Conservation (phyloP, 2,888 invertebrate genomes). For the Acholoe squamosa region DNA sequence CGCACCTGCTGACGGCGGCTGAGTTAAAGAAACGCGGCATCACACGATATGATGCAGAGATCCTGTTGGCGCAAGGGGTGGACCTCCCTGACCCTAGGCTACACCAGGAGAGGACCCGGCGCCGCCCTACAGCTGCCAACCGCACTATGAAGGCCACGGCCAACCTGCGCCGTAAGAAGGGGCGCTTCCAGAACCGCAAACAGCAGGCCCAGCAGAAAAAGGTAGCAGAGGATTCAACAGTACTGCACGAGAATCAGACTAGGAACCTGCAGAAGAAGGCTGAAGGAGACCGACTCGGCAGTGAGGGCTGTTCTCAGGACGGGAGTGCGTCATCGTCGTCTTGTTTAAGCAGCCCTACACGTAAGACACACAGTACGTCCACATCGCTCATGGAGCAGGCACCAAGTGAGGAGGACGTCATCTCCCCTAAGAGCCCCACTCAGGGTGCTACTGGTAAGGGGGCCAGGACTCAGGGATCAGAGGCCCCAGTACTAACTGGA, state of each 20-base stretch:
- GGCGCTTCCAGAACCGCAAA: not conserved
- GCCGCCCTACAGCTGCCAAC: not conserved
- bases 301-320: not conserved
- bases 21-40: slow-evolving; percentile 81
- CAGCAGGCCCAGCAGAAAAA: slow-evolving; percentile 10
- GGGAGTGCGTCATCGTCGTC: not conserved
- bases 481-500: not conserved
- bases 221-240: not conserved
- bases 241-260: slow-evolving; percentile 48
- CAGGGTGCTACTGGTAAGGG: not conserved
- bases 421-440: slow-evolving; percentile 3
- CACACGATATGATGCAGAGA: slow-evolving; percentile 82
- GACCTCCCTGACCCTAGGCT: slow-evolving; percentile 76
- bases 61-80: slow-evolving; percentile 79
- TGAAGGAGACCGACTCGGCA: not conserved
- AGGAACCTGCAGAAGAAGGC: not conserved
- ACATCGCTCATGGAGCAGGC: slow-evolving; percentile 4
- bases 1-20: slow-evolving; percentile 78
- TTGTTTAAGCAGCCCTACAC: not conserved
- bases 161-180: not conserved
- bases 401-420: not conserved
- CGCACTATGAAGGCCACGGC: not conserved
- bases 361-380: slow-evolving; percentile 2
- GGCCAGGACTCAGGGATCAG: not conserved
- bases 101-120: slow-evolving; percentile 22